Evolutionary conservation across 2,888 invertebrate species (phyloP).

Genomic region (Eretmocerus hayati): DNA sequence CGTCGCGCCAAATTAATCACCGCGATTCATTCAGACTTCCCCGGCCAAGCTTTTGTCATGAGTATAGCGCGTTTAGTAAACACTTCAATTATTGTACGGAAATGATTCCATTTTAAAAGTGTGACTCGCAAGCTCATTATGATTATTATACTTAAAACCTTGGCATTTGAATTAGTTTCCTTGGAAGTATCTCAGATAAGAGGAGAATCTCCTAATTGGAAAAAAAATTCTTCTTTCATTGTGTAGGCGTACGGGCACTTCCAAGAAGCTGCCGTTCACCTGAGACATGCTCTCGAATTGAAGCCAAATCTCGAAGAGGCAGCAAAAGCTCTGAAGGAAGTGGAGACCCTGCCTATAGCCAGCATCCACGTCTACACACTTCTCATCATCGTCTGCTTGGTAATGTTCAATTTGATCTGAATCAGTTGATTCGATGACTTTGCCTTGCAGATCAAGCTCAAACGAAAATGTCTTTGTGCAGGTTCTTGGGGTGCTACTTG

Average conservation of each 20-base stretch:
- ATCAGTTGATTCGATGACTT: background rate
- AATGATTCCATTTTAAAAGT: too few species aligned
- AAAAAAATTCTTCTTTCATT: constrained; percentile 1
- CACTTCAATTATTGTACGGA: too few species aligned
- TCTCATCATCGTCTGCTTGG: constrained; percentile 80
- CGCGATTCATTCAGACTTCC: too few species aligned
- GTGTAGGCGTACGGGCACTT: constrained; percentile 73
- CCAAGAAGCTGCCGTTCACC: constrained; percentile 77
- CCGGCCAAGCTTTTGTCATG: too few species aligned
- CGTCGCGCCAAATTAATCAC: too few species aligned
- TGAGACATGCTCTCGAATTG: constrained; percentile 73
- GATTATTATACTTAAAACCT: too few species aligned
- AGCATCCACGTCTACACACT: constrained; percentile 80
- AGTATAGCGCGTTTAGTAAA: too few species aligned
- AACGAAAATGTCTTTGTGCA: too few species aligned
- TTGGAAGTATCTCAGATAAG: too few species aligned
- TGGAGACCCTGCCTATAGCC: constrained; percentile 72
- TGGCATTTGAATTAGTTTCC: too few species aligned
- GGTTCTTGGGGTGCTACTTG: constrained; percentile 76
- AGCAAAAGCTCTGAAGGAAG: constrained; percentile 68
- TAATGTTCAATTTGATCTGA: constrained; percentile 40
- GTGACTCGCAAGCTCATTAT: too few species aligned
- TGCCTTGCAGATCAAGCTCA: background rate
- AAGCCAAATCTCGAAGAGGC: constrained; percentile 83
- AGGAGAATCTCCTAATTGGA: too few species aligned